Evolutionary conservation across 2,797 vertebrate species (phyloP), one percentile per base, ranked within the genome.

Genomic region (Vireo griseus): DNA sequence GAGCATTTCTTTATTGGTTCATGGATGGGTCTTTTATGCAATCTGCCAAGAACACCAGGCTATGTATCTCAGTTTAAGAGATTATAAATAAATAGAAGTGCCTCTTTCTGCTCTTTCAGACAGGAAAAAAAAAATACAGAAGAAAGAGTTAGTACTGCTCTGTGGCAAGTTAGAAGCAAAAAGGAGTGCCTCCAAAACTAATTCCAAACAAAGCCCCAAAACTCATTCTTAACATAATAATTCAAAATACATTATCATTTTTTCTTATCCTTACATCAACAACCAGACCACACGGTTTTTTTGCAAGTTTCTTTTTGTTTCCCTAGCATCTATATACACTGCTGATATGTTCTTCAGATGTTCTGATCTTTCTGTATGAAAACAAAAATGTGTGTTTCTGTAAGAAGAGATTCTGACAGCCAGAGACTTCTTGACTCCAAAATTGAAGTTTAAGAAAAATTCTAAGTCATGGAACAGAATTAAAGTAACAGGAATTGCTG

Each of bases 31-130:
- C 69, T 93, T 86, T 83, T 74, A 92, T 85, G 61, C 63, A 91
- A 33, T 76, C 50, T 8, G 6, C 50, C 68, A 83, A 33, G 68
- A 87, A 72, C 66, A 86, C 54, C 28, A 59, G 37, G 68, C 62
- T 61, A 67, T 68, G 44, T 59, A 59, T 83, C 81, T 95, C 68
- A 28, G 67, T 82, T 89, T 76, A 85, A 68, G 92, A 75, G 78
- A 90, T 79, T 82, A 75, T 85, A 82, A 94, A 88, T 83, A 94
- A 90, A 89, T 22, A 57, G 29, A 78, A 92, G 63, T 80, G 54
- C 52, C 72, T 86, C 52, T 28, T 91, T 86, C 62, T 90, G 65
- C 69, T 83, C 47, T 72, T 88, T 84, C 59, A 77, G 69, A 17
- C 29, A 45, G 63, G 12, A 6, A 52, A 58, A 42, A 42, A 44